These are phyloP conservation scores for Pissodes strobi DNA, from an alignment of 1,140 invertebrate genomes.

Conservation along the genomic window DNA sequence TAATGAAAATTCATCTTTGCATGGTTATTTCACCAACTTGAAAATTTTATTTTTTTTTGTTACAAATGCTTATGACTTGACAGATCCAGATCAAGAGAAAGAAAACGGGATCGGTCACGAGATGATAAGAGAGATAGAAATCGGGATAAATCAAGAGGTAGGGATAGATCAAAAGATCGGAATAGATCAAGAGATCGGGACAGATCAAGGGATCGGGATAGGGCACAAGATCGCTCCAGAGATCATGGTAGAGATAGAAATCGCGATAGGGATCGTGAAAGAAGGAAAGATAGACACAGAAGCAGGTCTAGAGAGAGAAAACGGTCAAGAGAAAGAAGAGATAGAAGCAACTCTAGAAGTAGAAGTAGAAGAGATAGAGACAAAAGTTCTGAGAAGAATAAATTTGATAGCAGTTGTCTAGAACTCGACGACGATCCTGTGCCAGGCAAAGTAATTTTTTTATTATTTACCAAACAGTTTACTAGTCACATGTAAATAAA, in stretches of 20 bases:
- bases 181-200: slow-evolving; percentile 51
- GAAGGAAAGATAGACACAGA: slow-evolving; percentile 46
- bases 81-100: slow-evolving; percentile 36
- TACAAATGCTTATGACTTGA: no score
- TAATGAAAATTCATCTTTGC: no score
- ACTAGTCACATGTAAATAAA: no score
- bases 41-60: no score
- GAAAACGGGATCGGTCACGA: slow-evolving; percentile 46
- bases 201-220: slow-evolving; percentile 37
- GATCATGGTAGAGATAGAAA: slow-evolving; percentile 46
- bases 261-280: slow-evolving; percentile 49
- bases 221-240: slow-evolving; percentile 39
- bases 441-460: slow-evolving; percentile 60
- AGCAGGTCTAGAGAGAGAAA: slow-evolving; percentile 52
- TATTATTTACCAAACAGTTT: no score
- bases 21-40: no score
- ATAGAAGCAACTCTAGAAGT: slow-evolving; percentile 41
- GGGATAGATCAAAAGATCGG: slow-evolving; percentile 47
- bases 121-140: slow-evolving; percentile 36
- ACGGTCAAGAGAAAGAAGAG: slow-evolving; percentile 51
- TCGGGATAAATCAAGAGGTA: slow-evolving; percentile 41
- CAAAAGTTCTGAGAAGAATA: slow-evolving; percentile 53
- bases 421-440: slow-evolving; percentile 68
- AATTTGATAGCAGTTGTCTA: slow-evolving; percentile 57
- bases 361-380: slow-evolving; percentile 45